Percentiles rank a stretch among this genome's conserved stretches.
phyloP scores from a whole-genome alignment of 2,113 vertebrate species.

The Rhodinocichla rosea region DNA sequence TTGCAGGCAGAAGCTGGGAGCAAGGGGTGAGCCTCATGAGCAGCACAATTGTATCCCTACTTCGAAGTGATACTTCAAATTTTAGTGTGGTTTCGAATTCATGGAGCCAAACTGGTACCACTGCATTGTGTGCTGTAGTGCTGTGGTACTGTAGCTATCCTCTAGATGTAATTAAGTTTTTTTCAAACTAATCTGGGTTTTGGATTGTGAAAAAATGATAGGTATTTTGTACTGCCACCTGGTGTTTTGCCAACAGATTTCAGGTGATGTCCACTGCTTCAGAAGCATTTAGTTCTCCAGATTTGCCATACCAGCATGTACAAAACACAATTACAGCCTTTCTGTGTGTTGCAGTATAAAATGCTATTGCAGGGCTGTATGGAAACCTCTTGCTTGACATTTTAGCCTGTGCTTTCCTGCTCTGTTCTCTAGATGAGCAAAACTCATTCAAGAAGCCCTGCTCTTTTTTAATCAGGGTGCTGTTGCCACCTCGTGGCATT shows the following conservation, averaged over 20 bases:
- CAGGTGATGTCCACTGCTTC: rapidly evolving
- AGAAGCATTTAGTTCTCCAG: neutral
- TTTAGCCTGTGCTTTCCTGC: neutral
- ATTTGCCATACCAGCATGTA: neutral
- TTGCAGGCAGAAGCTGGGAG: neutral
- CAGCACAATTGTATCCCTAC: rapidly evolving
- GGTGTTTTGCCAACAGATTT: rapidly evolving
- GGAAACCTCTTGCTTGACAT: rapidly evolving
- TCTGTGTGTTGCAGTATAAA: neutral
- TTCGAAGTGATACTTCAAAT: neutral
- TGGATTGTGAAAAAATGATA: neutral
- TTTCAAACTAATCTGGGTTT: neutral
- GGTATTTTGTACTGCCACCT: neutral
- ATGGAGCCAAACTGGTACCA: neutral
- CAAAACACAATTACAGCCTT: neutral
- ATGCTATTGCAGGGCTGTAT: rapidly evolving
- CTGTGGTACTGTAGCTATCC: rapidly evolving
- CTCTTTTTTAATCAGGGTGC: neutral
- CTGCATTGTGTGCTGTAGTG: rapidly evolving
- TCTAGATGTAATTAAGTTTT: neutral
- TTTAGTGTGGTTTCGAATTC: neutral
- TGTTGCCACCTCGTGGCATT: slow-evolving; percentile 31
- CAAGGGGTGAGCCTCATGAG: neutral
- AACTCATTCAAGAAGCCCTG: neutral
- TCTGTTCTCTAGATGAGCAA: neutral